Percentiles rank a stretch among this genome's conserved stretches.
These are phyloP conservation scores for Drosophila ironensis DNA, from an alignment of 1,140 invertebrate genomes.

Conservation along the genomic window DNA sequence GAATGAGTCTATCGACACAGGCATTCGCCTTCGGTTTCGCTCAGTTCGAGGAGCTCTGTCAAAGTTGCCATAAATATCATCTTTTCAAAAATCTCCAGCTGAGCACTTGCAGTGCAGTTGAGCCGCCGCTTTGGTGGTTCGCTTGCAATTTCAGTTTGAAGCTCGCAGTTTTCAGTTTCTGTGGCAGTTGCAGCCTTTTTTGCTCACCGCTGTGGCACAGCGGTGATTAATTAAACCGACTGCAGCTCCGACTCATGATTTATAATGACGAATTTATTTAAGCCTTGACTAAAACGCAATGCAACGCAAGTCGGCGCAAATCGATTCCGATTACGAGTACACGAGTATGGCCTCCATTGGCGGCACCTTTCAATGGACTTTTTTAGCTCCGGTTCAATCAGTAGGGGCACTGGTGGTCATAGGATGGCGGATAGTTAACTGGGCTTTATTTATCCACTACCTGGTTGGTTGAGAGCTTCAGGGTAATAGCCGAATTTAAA, in stretches of 20 bases:
- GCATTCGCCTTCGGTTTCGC: background rate
- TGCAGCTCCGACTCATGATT: constrained; percentile 62
- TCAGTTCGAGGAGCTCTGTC: constrained; percentile 57
- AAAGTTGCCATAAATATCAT: constrained; percentile 82
- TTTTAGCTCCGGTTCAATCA: constrained; percentile 38
- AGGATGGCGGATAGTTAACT: background rate
- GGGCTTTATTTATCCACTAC: background rate
- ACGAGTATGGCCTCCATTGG: constrained; percentile 47
- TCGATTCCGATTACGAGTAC: constrained; percentile 51
- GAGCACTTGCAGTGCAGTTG: constrained; percentile 65
- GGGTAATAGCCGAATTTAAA: too few species aligned
- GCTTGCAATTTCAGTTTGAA: constrained; percentile 20
- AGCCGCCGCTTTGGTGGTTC: constrained; percentile 1
- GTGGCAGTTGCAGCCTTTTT: constrained; percentile 53
- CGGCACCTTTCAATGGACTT: constrained; percentile 53
- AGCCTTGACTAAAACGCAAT: constrained; percentile 40
- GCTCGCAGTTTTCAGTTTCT: too few species aligned
- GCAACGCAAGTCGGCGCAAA: constrained; percentile 6
- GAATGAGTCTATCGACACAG: constrained; percentile 72
- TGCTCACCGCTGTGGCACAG: constrained; percentile 68
- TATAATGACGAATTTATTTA: constrained; percentile 81
- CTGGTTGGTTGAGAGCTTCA: background rate
- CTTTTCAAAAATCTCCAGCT: constrained; percentile 78
- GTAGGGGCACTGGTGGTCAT: background rate
- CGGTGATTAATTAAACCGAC: constrained; percentile 44